Evolutionary conservation across 2,113 vertebrate species (phyloP), one percentile per base, ranked within the genome.

Genomic region (Ameiurus melas): DNA sequence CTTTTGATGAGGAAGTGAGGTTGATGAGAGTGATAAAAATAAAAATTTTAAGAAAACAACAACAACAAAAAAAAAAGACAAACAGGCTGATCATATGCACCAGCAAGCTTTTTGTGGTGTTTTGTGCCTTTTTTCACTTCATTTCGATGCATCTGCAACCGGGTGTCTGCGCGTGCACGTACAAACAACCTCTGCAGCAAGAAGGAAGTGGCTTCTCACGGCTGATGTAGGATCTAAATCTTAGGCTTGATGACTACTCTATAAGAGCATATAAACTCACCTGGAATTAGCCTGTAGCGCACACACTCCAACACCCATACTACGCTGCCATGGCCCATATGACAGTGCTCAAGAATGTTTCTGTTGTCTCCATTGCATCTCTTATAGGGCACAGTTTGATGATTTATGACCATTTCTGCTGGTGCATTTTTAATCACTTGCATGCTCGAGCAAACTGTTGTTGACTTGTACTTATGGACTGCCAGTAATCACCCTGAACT

Each of bases 1-100:
- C 89, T 89, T 90, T 89, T 92, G 89, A 92, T 93, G 93, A 95
- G 95, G 95, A 96, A 95, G 93, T 94, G 92, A 94, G 92, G 92
- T 93, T 92, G 85, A 84, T 73, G 85, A 85, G 55, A 58, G 90
- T 89, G 89, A 90, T 91, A 92, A 88, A 92, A 86, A 81, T 89
- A 85, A 68, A 57, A 64, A 70, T 77, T 25, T 84, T 79, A 70
- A 68, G 83, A 84, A 79, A 9, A 53, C n/a, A n/a, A n/a, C n/a
- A n/a, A n/a, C n/a, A n/a, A n/a, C n/a, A 79, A 27, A 25, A 43
- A 10, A 22, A 84, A 60, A 85, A 87, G 47, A 83, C 12, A 84
- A 51, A 78, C 68, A n/a, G 51, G 20, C 51, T n/a, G 68, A 62
- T 87, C 53, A 30, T 91, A 39, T 86, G 89, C 89, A 90, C 66